Base-by-base conservation (phyloP, 2,888 invertebrate species). In the Habrosyne pyritoides region DNA sequence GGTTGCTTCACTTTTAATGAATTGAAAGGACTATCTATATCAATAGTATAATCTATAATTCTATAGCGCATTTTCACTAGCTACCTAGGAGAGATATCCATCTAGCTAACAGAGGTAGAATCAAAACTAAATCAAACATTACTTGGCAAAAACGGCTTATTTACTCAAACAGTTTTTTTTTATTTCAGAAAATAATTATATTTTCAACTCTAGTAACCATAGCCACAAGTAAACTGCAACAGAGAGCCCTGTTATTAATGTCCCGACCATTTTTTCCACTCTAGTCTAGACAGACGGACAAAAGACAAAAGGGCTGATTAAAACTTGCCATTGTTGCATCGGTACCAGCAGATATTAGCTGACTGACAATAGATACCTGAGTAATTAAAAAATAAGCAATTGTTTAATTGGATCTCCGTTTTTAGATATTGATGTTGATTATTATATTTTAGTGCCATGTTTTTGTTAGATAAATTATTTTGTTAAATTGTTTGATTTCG, bases 251-350 rank as follows among this genome's bases (percentile, higher is more conserved):
- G 73, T 79, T 79, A 77, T 79, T 84, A 77, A 79, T 73, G 71
- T 67, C 79, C 75, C 77, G 77, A 75, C 73, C 69, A 81, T 82
- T 83, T 86, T 71, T 84, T 81, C 71, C 78, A 79, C 21, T 30
- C 50, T 50, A 77, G 88, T 88, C 88, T 87, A 87, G 87, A 87
- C 88, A 70, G 75, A 81, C 77, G 76, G 78, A 81, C 83, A 82
- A 84, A 83, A 80, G 83, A 86, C 84, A 86, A 89, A 84, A 84
- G 81, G 77, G 73, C 81, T 91, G 88, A 91, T 91, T 91, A 91
- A 91, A 91, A 88, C 76, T 79, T 77, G 77, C 83, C 75, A 86
- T 91, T 88, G 87, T 87, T 79, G 73, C 74, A 73, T 67, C 76
- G 73, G 67, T 62, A 69, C 55, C 67, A 68, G 60, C 56, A 8